Percentiles rank a stretch among this genome's conserved stretches.
These are phyloP conservation scores for Sphaerophoria taeniata DNA, from an alignment of 2,888 invertebrate species.

Conservation along the genomic window DNA sequence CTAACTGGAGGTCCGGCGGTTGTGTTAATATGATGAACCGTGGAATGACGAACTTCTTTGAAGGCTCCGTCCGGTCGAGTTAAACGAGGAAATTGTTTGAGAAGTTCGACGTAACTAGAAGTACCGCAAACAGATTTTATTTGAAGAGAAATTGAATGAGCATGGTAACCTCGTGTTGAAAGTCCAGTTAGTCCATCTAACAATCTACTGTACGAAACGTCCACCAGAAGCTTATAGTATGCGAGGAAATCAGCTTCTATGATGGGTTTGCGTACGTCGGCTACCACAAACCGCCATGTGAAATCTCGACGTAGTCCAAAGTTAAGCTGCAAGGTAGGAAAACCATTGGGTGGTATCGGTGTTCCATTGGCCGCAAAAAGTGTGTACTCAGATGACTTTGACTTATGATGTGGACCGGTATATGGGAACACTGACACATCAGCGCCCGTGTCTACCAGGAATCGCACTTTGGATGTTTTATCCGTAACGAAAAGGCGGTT, in stretches of 20 bases:
- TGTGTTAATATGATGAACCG: slow-evolving; percentile 43
- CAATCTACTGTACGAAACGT: slow-evolving; percentile 24
- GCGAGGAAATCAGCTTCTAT: slow-evolving; percentile 32
- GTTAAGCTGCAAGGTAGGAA: slow-evolving; percentile 10
- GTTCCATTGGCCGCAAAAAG: slow-evolving; percentile 27
- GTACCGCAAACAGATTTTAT: slow-evolving; percentile 30
- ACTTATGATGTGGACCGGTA: slow-evolving; percentile 3
- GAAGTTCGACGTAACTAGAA: slow-evolving; percentile 22
- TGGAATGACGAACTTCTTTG: slow-evolving; percentile 25
- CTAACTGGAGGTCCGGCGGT: slow-evolving; percentile 28
- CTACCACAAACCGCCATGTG: slow-evolving; percentile 11
- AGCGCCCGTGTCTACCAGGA: slow-evolving; percentile 22
- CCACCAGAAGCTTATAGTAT: slow-evolving; percentile 25
- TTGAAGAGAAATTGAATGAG: not conserved
- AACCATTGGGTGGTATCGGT: slow-evolving; percentile 24
- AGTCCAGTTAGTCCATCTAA: slow-evolving; percentile 35
- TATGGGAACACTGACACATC: slow-evolving; percentile 29
- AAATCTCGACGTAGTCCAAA: slow-evolving; percentile 1
- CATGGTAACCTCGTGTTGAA: slow-evolving; percentile 20
- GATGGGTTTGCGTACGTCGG: slow-evolving; percentile 58
- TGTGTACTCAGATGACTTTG: slow-evolving; percentile 16
- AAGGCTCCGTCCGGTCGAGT: slow-evolving; percentile 3
- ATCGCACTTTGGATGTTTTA: not conserved
- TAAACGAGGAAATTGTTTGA: slow-evolving; percentile 6
- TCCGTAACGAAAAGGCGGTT: slow-evolving; percentile 17